Evolutionary conservation across 2,113 vertebrate species (phyloP), one percentile per base, ranked within the genome.

Genomic region (Phainopepla nitens): DNA sequence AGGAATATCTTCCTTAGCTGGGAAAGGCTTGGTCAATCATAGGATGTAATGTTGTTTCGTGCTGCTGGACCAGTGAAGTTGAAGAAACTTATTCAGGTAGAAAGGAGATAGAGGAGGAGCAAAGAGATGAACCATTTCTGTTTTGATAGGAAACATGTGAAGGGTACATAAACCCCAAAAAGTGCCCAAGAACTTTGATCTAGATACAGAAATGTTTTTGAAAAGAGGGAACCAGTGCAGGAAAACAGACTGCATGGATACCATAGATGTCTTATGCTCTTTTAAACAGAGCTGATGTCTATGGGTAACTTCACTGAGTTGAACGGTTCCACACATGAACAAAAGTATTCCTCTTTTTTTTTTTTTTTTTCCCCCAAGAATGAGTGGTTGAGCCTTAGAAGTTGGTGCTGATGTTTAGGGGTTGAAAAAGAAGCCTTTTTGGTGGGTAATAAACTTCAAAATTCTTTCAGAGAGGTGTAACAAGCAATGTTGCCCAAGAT

Each of bases 361-460:
- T 39, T 31, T 5, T 31, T 31, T 42, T 23, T 27, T 27, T 9
- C 3, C 0, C 0, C 4, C 25, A 19, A 45, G 23, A 77, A 50
- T 14, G 17, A 33, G 28, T 60, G 14, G 11, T 57, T 65, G 31
- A 83, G 36, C 33, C 62, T 51, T 68, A 49, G 47, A 27, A 54
- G 11, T 35, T 2, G 1, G 6, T 71, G 20, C 10, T 84, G 42
- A 41, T 82, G 9, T 69, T 84, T n/a, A 61, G 21, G 24, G 5
- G 6, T 41, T 77, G 42, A 56, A 89, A 84, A 12, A 77, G n/a
- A 57, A 80, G 11, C 8, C 19, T 68, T 45, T 56, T 77, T 42
- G 25, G 9, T 45, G 10, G 23, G 9, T 35, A 45, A 41, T 53
- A 65, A 65, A 51, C 10, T 54, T 65, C 8, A 15, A 39, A 39